Base-by-base conservation (phyloP, 2,797 vertebrate species). In the Gymnocypris eckloni region DNA sequence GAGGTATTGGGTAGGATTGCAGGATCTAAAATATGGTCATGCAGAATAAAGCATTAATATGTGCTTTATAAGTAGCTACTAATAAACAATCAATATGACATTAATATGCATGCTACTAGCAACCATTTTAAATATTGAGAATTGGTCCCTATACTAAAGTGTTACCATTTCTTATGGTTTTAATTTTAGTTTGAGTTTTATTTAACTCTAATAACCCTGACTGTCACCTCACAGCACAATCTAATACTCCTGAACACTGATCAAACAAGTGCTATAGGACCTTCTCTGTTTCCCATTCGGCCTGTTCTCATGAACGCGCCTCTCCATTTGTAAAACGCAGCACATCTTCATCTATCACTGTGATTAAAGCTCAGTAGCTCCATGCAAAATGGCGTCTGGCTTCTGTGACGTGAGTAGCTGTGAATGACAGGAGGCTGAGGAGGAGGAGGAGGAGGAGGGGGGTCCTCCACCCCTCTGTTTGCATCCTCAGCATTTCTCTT, bases 401-500 rank as follows among this genome's bases (percentile, higher is more conserved):
- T 79, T 77, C 89, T 84, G 86, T 93, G 91, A 90, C 91, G 90
- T 88, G 88, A 90, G 83, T 80, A 80, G 85, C 81, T 86, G 90
- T 94, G 93, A 90, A 94, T 94, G 90, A 90, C 59, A 86, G 61
- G 6, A 86, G 61, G 12, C 71, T 39, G 76, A 61, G 20, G 33
- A 43, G 41, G 41, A 6, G 41, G 41, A 6, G 41, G 45, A 13
- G 83, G 28, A 1, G 28, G 28, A 79, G 86, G 79, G 6, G 16
- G 25, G 70, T 43, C 80, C 20, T 22, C 61, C 25, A 50, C 33
- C 54, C 2, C 25, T 59, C 54, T 73, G 45, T 71, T 86, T 91
- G 92, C 93, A 87, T 88, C 13, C 85, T 94, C 95, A 93, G 93
- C 93, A 93, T 88, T 75, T 93, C 87, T 84, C 87, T 90, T 79